Percentiles rank a stretch among this genome's conserved stretches.
These are phyloP conservation scores for Sthenelais limicola DNA, from an alignment of 2,888 invertebrate species.

Conservation along the genomic window DNA sequence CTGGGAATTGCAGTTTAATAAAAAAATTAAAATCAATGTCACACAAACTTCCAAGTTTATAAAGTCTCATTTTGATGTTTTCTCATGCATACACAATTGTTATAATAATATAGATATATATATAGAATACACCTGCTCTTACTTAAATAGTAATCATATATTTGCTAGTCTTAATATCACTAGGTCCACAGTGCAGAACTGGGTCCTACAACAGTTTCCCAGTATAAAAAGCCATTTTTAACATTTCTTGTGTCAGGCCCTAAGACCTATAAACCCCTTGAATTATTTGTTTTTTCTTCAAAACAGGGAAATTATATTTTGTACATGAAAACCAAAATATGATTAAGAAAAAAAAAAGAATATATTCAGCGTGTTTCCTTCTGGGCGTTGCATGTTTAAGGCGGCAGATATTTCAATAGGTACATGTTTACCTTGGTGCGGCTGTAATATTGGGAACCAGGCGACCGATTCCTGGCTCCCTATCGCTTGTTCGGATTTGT, in stretches of 20 bases:
- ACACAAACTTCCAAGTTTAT: no score
- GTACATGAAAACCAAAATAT: no score
- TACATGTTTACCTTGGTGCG: no score
- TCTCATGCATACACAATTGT: constrained; percentile 33
- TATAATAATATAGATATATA: constrained; percentile 3
- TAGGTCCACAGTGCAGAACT: constrained; percentile 28
- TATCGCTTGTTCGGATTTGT: constrained; percentile 24
- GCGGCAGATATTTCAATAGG: no score
- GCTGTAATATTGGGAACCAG: no score
- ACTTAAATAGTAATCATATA: constrained; percentile 25
- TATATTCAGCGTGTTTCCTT: no score
- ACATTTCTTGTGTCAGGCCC: neutral
- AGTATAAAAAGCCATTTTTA: neutral
- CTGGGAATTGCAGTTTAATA: constrained; percentile 13
- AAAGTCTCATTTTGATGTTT: no score
- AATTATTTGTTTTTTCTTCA: no score
- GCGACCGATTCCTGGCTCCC: constrained; percentile 36
- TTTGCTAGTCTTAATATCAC: constrained; percentile 22
- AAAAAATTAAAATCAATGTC: constrained; percentile 33
- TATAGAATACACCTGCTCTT: constrained; percentile 15
- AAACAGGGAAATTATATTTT: no score
- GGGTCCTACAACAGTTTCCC: constrained; percentile 26
- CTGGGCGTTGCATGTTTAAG: no score
- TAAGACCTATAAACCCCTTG: no score
- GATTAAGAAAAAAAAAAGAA: no score